Conservation (phyloP, 2,888 invertebrate genomes). For the Caenorhabditis panamensis region DNA sequence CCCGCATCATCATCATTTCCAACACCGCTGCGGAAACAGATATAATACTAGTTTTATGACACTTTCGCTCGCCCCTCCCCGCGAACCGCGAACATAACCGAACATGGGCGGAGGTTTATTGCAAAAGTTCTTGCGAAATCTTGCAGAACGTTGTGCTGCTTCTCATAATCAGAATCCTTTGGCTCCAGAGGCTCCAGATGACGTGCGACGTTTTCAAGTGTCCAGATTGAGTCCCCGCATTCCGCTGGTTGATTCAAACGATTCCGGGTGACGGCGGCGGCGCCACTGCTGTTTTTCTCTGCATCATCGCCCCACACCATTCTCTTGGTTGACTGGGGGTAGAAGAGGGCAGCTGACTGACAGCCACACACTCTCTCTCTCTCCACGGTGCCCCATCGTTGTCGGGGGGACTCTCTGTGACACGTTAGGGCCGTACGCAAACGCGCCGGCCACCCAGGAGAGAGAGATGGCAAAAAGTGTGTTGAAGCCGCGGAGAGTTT, state of each 20-base stretch:
- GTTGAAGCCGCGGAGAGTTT: neutral
- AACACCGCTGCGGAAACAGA: neutral
- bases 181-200: too few relatives aligned
- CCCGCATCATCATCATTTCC: neutral
- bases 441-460: constrained; percentile 1
- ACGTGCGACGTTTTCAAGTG: too few relatives aligned
- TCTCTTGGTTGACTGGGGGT: too few relatives aligned
- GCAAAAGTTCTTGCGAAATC: constrained; percentile 1
- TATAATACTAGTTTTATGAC: constrained; percentile 31
- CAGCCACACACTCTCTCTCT: constrained; percentile 20
- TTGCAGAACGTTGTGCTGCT: neutral
- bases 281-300: neutral
- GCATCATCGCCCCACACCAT: neutral
- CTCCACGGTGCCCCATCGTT: too few relatives aligned
- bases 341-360: constrained; percentile 40
- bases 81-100: too few relatives aligned
- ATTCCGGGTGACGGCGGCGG: too few relatives aligned
- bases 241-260: too few relatives aligned
- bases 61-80: neutral
- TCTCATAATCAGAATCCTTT: too few relatives aligned
- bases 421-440: constrained; percentile 17
- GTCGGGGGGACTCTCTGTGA: constrained; percentile 6
- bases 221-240: too few relatives aligned
- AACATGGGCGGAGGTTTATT: too few relatives aligned
- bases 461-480: constrained; percentile 2